Percentiles rank a stretch among this genome's conserved stretches.
Evolutionary conservation across 2,888 invertebrate genomes (phyloP).

Genomic region (Pharmacophagus antenor): DNA sequence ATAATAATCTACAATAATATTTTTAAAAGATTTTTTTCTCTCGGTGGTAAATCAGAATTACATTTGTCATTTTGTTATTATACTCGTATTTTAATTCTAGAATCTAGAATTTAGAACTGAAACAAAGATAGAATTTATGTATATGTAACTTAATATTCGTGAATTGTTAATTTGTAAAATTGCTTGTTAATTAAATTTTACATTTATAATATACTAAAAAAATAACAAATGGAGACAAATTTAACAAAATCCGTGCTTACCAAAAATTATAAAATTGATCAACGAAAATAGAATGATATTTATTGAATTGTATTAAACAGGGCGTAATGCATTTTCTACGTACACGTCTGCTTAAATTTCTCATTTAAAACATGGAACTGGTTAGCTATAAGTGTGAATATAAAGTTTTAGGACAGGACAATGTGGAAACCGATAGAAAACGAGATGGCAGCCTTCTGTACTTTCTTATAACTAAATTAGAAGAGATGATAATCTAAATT

Average conservation of each 20-base stretch:
- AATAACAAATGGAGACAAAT: neutral
- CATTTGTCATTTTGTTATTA: too few relatives aligned
- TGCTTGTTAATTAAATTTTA: too few relatives aligned
- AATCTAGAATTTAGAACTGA: too few relatives aligned
- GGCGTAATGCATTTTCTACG: conserved; percentile 15
- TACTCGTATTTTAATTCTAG: too few relatives aligned
- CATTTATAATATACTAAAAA: neutral
- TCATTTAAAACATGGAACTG: conserved; percentile 15
- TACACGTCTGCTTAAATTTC: conserved; percentile 9
- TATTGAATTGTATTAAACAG: conserved; percentile 10
- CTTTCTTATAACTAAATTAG: conserved; percentile 18
- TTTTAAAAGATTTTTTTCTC: conserved; percentile 1
- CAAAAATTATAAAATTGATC: neutral
- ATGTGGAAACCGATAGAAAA: conserved; percentile 7
- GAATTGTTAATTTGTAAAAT: too few relatives aligned
- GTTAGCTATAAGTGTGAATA: conserved; percentile 12
- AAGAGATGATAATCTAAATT: too few relatives aligned
- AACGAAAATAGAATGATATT: conserved; percentile 11
- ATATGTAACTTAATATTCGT: too few relatives aligned
- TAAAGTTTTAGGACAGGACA: conserved; percentile 1
- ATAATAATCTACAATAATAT: conserved; percentile 4
- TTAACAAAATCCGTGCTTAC: neutral
- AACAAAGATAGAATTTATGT: too few relatives aligned
- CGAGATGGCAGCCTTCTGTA: conserved; percentile 11
- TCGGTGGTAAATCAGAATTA: too few relatives aligned